Evolutionary conservation across 2,797 vertebrate genomes (phyloP).

Genomic region (Antennarius maculatus): DNA sequence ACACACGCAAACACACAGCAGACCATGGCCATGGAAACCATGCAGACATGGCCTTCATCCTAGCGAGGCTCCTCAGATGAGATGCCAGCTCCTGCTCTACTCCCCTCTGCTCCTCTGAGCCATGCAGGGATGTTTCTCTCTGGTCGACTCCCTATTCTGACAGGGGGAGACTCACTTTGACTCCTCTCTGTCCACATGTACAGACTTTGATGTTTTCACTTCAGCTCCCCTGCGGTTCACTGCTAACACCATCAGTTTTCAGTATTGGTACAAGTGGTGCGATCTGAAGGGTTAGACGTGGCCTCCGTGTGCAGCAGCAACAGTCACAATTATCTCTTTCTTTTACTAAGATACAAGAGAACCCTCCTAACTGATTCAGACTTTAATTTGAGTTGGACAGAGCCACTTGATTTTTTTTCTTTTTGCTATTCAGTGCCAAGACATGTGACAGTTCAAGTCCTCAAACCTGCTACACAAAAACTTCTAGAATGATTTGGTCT

Average conservation of each 20-base stretch:
- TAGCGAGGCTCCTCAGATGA: conserved; percentile 58
- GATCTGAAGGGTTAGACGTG: conserved; percentile 40
- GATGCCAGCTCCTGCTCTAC: conserved; percentile 60
- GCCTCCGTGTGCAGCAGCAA: conserved; percentile 39
- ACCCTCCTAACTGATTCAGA: no score
- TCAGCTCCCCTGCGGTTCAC: conserved; percentile 54
- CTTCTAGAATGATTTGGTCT: no score
- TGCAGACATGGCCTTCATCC: conserved; percentile 58
- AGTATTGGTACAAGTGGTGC: conserved; percentile 44
- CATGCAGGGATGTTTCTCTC: conserved; percentile 32
- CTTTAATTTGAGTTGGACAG: no score
- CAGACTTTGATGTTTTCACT: conserved; percentile 64
- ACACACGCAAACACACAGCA: conserved; percentile 24
- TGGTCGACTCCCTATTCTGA: conserved; percentile 40
- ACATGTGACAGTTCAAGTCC: no score
- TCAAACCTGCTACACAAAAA: no score
- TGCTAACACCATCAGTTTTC: conserved; percentile 65
- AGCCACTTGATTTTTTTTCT: no score
- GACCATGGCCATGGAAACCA: conserved; percentile 51
- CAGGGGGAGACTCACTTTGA: conserved; percentile 49
- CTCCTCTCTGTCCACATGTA: conserved; percentile 49
- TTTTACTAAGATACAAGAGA: no score
- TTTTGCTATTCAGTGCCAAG: no score
- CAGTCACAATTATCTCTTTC: no score
- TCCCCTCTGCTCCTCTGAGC: conserved; percentile 37